Evolutionary conservation across 2,888 invertebrate species (phyloP).

Genomic region (Brassicogethes aeneus): DNA sequence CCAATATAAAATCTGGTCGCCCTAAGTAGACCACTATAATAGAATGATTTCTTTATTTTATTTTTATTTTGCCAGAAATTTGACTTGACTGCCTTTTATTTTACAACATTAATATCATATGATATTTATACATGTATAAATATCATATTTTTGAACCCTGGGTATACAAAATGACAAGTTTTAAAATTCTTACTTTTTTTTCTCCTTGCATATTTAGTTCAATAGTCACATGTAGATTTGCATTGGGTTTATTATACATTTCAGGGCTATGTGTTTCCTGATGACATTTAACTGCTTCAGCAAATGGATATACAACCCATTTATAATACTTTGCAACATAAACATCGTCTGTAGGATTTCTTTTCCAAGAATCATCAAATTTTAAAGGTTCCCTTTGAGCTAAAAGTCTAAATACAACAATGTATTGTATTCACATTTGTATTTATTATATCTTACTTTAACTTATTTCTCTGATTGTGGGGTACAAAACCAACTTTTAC

Average conservation of each 20-base stretch:
- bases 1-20: no score
- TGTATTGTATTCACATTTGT: neutral
- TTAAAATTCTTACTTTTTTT: constrained; percentile 53
- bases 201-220: constrained; percentile 74
- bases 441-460: constrained; percentile 37
- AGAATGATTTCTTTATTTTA: no score
- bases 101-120: no score
- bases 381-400: constrained; percentile 45
- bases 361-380: constrained; percentile 50
- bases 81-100: no score
- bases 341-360: constrained; percentile 55
- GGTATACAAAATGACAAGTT: no score
- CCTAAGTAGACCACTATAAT: no score
- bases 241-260: constrained; percentile 69
- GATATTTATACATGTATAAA: no score
- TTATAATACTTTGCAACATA: constrained; percentile 49
- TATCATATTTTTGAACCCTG: no score
- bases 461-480: constrained; percentile 54
- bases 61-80: no score
- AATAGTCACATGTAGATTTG: constrained; percentile 57
- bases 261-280: constrained; percentile 76
- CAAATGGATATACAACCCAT: constrained; percentile 55
- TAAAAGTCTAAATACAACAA: constrained; percentile 33
- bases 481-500: constrained; percentile 69
- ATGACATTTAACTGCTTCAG: constrained; percentile 69